Base-by-base conservation (phyloP, 2,113 vertebrate species). In the Phoxinus phoxinus region DNA sequence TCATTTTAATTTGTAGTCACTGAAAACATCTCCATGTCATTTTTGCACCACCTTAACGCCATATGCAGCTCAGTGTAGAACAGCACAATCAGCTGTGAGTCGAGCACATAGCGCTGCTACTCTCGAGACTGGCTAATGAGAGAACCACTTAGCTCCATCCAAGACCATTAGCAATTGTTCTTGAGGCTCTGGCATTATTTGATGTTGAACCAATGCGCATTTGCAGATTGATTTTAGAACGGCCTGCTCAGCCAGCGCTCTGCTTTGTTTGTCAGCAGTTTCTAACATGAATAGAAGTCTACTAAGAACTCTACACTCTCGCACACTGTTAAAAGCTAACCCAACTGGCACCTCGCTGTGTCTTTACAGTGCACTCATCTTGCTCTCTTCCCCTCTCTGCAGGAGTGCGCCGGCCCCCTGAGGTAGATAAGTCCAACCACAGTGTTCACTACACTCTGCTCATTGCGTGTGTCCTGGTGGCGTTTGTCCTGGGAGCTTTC, bases 401-500 rank as follows among this genome's bases (percentile, higher is more conserved):
- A 96, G 96, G 96, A 46, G 96, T 96, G 51, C 92, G 95, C 51
- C 94, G 95, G 10, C 95, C 94, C 1, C 90, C 94, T 6, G 95
- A 95, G 56, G 91, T 90, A 67, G 93, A 94, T 19, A 95, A 95
- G 85, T 87, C 92, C 88, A 92, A 94, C 78, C 94, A 95, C 91
- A 96, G 93, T 1, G 95, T 97, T 87, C 95, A 96, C 86, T 95
- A 96, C 84, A 96, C 95, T 9, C 94, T 97, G 73, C 94, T 97
- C 37, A 96, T 96, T 12, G 95, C 95, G 12, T 96, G 95, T 72
- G 94, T 96, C 41, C 88, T 96, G 85, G 96, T 96, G 88, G 96
- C 97, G 23, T 98, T 98, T 13, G 93, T 95, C 80, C 88, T 98
- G 53, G 97, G 97, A 8, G 96, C 96, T 41, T 95, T 96, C 19